phyloP scores from a whole-genome alignment of 53 echinoderm and acorn worm genomes.

The Holothuria leucospilota region DNA sequence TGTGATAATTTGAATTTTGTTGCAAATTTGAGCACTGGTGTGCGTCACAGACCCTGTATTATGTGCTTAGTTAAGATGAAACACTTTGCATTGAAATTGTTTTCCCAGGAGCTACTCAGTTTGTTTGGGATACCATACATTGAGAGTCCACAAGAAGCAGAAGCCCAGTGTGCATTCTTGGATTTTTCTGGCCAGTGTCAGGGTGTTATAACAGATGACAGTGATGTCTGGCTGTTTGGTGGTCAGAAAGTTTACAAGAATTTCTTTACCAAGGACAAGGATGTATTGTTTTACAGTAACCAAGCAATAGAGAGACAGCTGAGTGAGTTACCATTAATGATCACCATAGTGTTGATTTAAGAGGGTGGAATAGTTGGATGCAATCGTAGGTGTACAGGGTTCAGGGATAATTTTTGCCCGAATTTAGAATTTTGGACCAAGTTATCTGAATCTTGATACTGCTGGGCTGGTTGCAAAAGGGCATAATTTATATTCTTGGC shows the following conservation, averaged over 20 bases:
- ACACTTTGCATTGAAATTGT: no score
- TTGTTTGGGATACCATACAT: constrained; percentile 96
- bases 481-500: no score
- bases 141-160: constrained; percentile 90
- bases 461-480: no score
- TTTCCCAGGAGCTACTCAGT: constrained; percentile 78
- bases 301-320: constrained; percentile 79
- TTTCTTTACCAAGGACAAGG: constrained; percentile 83
- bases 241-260: constrained; percentile 84
- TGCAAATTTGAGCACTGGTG: no score
- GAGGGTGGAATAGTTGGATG: neutral
- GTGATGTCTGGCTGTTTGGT: constrained; percentile 97
- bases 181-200: constrained; percentile 78
- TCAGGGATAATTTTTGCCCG: no score
- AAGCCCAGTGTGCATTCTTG: constrained; percentile 94
- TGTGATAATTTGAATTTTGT: no score
- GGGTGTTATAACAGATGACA: constrained; percentile 94
- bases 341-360: neutral
- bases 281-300: constrained; percentile 79
- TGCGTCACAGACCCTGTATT: no score
- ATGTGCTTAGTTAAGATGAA: no score
- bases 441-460: no score
- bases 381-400: no score
- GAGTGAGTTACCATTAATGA: constrained; percentile 50
- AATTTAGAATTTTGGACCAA: no score